phyloP scores from a whole-genome alignment of 2,888 invertebrate genomes.

The Scaptomyza caliginosa region DNA sequence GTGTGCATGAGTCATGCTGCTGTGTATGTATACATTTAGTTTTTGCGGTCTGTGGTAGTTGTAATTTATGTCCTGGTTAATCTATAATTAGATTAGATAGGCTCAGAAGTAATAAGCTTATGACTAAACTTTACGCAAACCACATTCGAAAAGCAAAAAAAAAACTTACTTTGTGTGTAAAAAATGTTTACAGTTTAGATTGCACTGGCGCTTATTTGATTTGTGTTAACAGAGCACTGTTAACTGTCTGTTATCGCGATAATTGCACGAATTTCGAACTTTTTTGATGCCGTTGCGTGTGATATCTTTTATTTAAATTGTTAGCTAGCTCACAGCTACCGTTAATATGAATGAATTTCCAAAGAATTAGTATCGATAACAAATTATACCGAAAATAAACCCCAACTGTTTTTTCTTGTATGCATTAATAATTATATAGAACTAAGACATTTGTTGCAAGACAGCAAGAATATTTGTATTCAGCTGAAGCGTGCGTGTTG shows the following conservation, averaged over 20 bases:
- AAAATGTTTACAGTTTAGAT: constrained; percentile 1
- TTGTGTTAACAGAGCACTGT: constrained; percentile 6
- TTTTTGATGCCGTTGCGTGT: constrained; percentile 41
- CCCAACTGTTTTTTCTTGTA: background rate
- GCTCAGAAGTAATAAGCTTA: too few relatives aligned
- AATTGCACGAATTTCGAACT: background rate
- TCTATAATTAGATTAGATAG: too few relatives aligned
- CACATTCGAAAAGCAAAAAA: too few relatives aligned
- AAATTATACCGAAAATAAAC: background rate
- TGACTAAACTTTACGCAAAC: too few relatives aligned
- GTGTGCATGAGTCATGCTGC: constrained; percentile 29
- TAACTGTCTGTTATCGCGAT: background rate
- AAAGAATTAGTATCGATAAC: background rate
- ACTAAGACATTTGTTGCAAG: background rate
- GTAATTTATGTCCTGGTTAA: too few relatives aligned
- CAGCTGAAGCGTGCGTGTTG: constrained; percentile 50
- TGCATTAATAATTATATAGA: background rate
- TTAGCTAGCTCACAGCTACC: background rate
- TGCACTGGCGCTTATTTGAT: background rate
- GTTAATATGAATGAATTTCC: background rate
- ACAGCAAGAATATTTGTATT: constrained; percentile 16
- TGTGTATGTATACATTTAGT: too few relatives aligned
- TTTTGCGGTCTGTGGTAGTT: too few relatives aligned
- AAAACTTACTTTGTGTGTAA: too few relatives aligned
- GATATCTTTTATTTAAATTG: constrained; percentile 58